Conservation (phyloP, 1,140 invertebrate species). For the Drosophila trapezifrons region DNA sequence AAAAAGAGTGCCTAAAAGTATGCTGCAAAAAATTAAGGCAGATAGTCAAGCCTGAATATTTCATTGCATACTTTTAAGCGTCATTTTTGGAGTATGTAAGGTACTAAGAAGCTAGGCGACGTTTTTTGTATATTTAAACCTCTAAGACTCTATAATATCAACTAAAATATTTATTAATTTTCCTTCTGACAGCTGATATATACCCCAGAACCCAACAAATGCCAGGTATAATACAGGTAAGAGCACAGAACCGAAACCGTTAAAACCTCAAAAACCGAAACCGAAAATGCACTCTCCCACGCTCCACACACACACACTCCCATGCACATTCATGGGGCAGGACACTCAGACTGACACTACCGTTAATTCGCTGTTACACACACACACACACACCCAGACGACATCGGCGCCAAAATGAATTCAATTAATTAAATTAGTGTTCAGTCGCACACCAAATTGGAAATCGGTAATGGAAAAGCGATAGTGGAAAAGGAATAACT, state of each 20-base stretch:
- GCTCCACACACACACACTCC: conserved; percentile 18
- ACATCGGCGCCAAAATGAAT: conserved; percentile 65
- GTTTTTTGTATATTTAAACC: too few relatives aligned
- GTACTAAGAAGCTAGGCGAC: too few relatives aligned
- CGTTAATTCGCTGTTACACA: conserved; percentile 65
- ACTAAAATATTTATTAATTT: background rate
- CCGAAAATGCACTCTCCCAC: conserved; percentile 66
- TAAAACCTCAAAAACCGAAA: conserved; percentile 67
- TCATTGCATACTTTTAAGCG: background rate
- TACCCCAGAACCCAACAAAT: background rate
- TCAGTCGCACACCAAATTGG: conserved; percentile 36
- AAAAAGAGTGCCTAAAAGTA: too few relatives aligned
- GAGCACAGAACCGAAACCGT: conserved; percentile 10
- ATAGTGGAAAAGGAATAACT: background rate
- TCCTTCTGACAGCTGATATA: background rate
- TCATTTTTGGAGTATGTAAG: too few relatives aligned
- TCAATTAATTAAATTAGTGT: conserved; percentile 77
- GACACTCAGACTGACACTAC: conserved; percentile 5
- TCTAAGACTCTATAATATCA: too few relatives aligned
- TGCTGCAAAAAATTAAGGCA: too few relatives aligned
- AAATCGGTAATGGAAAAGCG: conserved; percentile 12
- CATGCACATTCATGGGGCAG: background rate
- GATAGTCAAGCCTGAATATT: background rate
- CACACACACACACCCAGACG: conserved; percentile 19
- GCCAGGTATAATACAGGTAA: conserved; percentile 4